Evolutionary conservation across 2,888 invertebrate genomes (phyloP), one percentile per base, ranked within the genome.

Genomic region (Ichneumoninae sp.): DNA sequence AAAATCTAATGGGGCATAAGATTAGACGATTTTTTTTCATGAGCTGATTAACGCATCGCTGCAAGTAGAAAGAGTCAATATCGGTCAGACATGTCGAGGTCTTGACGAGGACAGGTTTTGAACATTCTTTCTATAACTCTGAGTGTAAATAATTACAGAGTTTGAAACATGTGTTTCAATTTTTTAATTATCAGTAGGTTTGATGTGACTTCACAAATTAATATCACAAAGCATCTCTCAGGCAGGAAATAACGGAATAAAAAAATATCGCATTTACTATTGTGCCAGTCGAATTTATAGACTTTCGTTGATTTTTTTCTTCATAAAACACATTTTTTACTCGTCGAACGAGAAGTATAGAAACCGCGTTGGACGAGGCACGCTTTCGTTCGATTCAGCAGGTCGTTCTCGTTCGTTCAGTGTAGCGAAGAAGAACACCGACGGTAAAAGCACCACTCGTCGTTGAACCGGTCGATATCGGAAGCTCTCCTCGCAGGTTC

Each of bases 391-490:
- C 79, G 65, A 76, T 76, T 76, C 72, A 77, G 80, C 52, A 47
- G 77, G 68, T 77, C 62, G 40, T 70, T 77, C 50, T 30, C 79
- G 33, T 71, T 50, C 40, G 50, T 50, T n/a, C 36, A 6, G 72
- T 70, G 44, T 44, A 57, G 65, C 30, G 60, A 66, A 62, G 54
- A 70, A 75, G 54, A 71, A 60, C 40, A 10, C 57, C 36, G 68
- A 19, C 65, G 44, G 72, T 74, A 52, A 47, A 57, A 57, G 44
- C 40, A 72, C 77, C 75, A 75, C 77, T 81, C 78, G 54, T 81
- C 52, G 78, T 54, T 78, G 74, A 79, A 57, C 52, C 75, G 81
- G 66, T 84, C 84, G 81, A 84, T 84, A 84, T 79, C 70, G 19
- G 76, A 78, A 65, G 65, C 69, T 52, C 22, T 26, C 44, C 16